Base-by-base conservation (phyloP, 2,113 vertebrate species). In the Phalacrocorax carbo region DNA sequence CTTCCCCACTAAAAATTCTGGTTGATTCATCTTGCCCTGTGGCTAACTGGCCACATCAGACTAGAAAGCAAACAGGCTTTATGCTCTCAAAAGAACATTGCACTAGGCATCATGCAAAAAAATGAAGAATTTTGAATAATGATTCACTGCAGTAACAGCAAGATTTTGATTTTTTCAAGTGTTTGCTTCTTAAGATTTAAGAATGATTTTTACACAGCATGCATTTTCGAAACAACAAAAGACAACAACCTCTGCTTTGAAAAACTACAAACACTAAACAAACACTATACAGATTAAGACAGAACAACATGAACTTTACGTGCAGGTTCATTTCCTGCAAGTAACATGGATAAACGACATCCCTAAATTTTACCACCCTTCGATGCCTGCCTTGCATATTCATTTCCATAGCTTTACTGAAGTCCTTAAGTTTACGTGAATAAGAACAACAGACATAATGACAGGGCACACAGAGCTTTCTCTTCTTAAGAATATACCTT, bases 81-180 rank as follows among this genome's bases (percentile, higher is more conserved):
- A 66, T 0, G 2, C 30, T 82, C 42, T 62, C 54, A 2, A 38
- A 38, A 38, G 2, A 93, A 61, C 8, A n/a, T 0, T 0, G 25
- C 52, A 64, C 25, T 2, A 60, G 20, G 21, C 55, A 48, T 8
- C 17, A 27, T 5, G 17, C 13, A 75, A 71, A 95, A 95, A 95
- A 73, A 19, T 5, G 0, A 40, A 62, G 38, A 38, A 15, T 51
- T 83, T 71, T 18, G 30, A 77, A 13, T 42, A 20, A 77, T 10
- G 19, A 70, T 15, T 64, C 44, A 58, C 38, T 71, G 26, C 14
- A 68, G 13, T 27, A 54, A 72, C 36, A 71, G 7, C 15, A 71
- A 84, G 18, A 75, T 7, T 19, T 32, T 36, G 5, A 61, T 51
- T 91, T 91, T 87, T 75, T 75, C 46, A 85, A 34, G 7, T 48